These are phyloP conservation scores for Diadophis punctatus DNA, from an alignment of 2,113 vertebrate species.

Conservation along the genomic window DNA sequence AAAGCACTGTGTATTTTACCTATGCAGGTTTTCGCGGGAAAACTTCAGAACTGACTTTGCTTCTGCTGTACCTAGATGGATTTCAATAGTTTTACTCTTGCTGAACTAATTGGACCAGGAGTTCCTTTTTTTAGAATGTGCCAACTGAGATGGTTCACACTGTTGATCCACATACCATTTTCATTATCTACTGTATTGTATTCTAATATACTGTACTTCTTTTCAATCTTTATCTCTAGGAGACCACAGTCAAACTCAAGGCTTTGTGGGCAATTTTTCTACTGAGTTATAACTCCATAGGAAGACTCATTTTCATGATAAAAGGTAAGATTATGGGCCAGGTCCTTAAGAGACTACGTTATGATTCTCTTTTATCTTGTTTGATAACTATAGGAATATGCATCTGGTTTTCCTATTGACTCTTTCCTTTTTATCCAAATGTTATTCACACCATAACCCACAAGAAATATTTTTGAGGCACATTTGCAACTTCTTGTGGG, in stretches of 20 bases:
- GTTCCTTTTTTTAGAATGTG: not conserved
- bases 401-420: not conserved
- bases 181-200: not conserved
- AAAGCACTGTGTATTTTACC: not conserved
- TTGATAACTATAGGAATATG: not conserved
- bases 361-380: not conserved
- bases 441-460: not conserved
- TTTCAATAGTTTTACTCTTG: not conserved
- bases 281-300: not conserved
- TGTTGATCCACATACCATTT: not conserved
- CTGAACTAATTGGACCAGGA: not conserved
- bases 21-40: not conserved
- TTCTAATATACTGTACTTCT: not conserved
- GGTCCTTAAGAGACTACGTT: not conserved
- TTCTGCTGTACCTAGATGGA: not conserved
- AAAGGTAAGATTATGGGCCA: not conserved
- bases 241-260: not conserved
- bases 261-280: not conserved
- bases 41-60: not conserved
- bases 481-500: not conserved
- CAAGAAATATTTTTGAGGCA: not conserved
- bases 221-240: not conserved
- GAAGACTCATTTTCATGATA: not conserved
- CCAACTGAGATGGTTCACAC: not conserved
- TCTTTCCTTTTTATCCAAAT: not conserved